phyloP scores from a whole-genome alignment of 2,888 invertebrate genomes.

The Geotrupes spiniger region DNA sequence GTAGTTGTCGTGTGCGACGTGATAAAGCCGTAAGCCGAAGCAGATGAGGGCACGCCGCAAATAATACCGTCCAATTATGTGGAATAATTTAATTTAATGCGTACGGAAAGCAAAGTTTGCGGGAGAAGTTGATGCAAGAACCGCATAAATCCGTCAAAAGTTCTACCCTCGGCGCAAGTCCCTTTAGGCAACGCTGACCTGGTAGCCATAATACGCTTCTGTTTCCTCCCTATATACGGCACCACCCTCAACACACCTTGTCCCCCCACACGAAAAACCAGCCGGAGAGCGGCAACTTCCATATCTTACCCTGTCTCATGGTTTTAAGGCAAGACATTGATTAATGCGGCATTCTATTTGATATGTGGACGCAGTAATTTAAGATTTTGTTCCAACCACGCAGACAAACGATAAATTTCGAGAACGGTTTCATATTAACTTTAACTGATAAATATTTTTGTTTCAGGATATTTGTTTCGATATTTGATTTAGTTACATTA shows the following conservation, averaged over 20 bases:
- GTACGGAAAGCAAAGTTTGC: conserved; percentile 13
- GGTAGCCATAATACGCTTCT: conserved; percentile 24
- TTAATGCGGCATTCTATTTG: conserved; percentile 27
- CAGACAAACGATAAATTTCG: conserved; percentile 17
- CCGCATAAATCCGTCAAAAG: conserved; percentile 20
- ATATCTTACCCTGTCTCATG: conserved; percentile 12
- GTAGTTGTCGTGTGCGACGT: no score
- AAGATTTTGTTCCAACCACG: conserved; percentile 21
- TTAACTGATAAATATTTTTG: no score
- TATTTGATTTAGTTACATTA: no score
- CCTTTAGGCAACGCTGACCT: conserved; percentile 21
- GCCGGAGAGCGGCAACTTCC: conserved; percentile 8
- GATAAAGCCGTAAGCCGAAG: conserved; percentile 8
- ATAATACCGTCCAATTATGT: conserved; percentile 14
- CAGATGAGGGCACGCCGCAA: conserved; percentile 10
- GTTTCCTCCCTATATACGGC: conserved; percentile 11
- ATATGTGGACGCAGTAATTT: conserved; percentile 30
- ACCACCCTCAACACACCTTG: conserved; percentile 12
- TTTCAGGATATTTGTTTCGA: no score
- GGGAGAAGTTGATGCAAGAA: conserved; percentile 18
- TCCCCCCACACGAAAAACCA: conserved; percentile 6
- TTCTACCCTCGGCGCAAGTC: conserved; percentile 18
- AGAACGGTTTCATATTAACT: conserved; percentile 1
- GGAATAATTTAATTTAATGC: conserved; percentile 19
- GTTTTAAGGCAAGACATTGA: conserved; percentile 23